These are phyloP conservation scores for Frankliniella intonsa DNA, from an alignment of 2,888 invertebrate species.

Conservation along the genomic window DNA sequence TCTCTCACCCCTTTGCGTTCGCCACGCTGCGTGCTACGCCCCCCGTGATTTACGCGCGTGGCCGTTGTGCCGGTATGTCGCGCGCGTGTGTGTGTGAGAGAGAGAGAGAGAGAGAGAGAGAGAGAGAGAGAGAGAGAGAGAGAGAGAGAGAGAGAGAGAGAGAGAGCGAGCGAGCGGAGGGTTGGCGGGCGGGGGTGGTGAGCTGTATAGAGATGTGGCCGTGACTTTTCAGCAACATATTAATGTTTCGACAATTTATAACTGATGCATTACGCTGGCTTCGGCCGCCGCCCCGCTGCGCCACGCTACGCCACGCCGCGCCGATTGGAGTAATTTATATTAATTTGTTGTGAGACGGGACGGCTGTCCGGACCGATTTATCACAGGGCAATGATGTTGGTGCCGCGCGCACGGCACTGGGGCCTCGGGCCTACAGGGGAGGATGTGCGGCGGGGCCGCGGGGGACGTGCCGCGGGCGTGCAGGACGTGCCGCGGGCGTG, in stretches of 20 bases:
- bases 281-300: neutral
- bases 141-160: no score
- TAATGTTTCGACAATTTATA: slow-evolving; percentile 21
- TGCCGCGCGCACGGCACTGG: no score
- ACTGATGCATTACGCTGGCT: slow-evolving; percentile 16
- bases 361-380: neutral
- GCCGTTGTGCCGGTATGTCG: no score
- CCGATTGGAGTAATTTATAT: slow-evolving; percentile 23
- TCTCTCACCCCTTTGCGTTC: neutral
- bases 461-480: neutral
- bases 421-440: neutral
- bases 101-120: no score
- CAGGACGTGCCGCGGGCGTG: no score
- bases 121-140: no score
- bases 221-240: slow-evolving; percentile 9
- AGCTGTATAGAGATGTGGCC: neutral
- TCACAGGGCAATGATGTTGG: neutral
- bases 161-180: no score
- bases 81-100: no score
- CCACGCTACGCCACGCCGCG: neutral
- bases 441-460: no score
- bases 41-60: neutral
- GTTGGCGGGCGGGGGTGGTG: neutral
- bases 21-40: neutral
- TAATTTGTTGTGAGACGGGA: neutral